phyloP scores from a whole-genome alignment of 2,797 vertebrate genomes.

The Galagoides demidoff region DNA sequence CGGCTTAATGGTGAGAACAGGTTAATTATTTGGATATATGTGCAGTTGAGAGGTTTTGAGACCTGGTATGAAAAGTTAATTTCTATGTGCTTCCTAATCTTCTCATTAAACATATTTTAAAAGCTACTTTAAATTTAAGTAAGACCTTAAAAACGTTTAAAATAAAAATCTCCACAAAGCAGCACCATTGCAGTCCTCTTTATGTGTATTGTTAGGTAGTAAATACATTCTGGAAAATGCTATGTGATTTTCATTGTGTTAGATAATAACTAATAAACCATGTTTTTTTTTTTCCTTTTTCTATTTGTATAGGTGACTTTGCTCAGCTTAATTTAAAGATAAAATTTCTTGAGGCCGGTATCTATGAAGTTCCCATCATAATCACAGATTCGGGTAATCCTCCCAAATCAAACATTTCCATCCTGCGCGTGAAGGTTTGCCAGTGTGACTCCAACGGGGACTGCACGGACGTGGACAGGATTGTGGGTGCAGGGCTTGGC shows the following conservation, averaged over 20 bases:
- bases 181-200: not conserved
- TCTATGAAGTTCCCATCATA: slow-evolving; percentile 96
- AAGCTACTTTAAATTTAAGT: slow-evolving; percentile 55
- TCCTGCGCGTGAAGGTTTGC: slow-evolving; percentile 96
- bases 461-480: slow-evolving; percentile 95
- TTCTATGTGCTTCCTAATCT: slow-evolving; percentile 51
- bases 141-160: slow-evolving; percentile 19
- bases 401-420: slow-evolving; percentile 94
- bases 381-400: slow-evolving; percentile 98
- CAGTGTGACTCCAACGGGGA: slow-evolving; percentile 97
- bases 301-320: slow-evolving; percentile 90
- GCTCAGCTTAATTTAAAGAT: slow-evolving; percentile 94
- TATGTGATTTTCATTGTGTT: fast-evolving
- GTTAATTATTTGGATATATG: slow-evolving; percentile 44
- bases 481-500: slow-evolving; percentile 95
- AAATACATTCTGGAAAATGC: not conserved
- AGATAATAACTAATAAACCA: not conserved
- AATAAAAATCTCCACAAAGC: not conserved
- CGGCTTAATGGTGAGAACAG: slow-evolving; percentile 92
- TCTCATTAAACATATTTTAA: slow-evolving; percentile 57
- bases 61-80: slow-evolving; percentile 30
- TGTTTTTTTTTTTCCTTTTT: not conserved
- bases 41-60: slow-evolving; percentile 53
- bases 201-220: not conserved
- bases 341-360: slow-evolving; percentile 93